phyloP scores from a whole-genome alignment of 2,888 invertebrate species.

The Onthophagus sagittarius region DNA sequence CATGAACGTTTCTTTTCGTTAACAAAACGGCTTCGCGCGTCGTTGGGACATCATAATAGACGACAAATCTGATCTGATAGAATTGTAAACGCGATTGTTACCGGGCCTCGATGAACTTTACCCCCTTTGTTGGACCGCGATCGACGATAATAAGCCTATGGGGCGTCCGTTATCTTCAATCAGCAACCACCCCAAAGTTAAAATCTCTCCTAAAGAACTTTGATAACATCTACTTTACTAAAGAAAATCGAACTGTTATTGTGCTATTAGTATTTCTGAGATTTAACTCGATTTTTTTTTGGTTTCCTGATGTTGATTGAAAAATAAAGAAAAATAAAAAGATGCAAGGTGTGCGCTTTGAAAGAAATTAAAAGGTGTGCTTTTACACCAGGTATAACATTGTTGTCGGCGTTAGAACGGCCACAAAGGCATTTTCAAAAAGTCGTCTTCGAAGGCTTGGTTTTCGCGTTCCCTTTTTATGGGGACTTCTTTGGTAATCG shows the following conservation, averaged over 20 bases:
- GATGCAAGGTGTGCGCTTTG: background rate
- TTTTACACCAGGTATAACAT: background rate
- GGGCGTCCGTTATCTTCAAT: background rate
- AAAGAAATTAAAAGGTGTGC: background rate
- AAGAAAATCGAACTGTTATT: background rate
- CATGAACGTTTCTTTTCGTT: background rate
- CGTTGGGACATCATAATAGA: background rate
- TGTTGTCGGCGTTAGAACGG: background rate
- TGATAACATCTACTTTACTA: background rate
- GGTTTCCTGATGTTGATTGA: background rate
- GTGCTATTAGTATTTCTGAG: background rate
- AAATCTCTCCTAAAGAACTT: background rate
- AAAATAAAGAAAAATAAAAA: background rate
- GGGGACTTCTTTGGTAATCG: constrained; percentile 37
- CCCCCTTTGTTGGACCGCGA: background rate
- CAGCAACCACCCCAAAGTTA: background rate
- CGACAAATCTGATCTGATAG: background rate
- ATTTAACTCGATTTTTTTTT: background rate
- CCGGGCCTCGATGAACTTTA: background rate
- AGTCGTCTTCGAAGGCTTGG: background rate
- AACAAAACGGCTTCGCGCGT: background rate
- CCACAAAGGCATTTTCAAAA: background rate
- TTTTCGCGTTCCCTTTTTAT: background rate
- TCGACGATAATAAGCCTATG: background rate
- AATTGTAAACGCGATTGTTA: background rate